These are phyloP conservation scores for Malachius bipustulatus DNA, from an alignment of 2,888 invertebrate genomes.

Conservation along the genomic window DNA sequence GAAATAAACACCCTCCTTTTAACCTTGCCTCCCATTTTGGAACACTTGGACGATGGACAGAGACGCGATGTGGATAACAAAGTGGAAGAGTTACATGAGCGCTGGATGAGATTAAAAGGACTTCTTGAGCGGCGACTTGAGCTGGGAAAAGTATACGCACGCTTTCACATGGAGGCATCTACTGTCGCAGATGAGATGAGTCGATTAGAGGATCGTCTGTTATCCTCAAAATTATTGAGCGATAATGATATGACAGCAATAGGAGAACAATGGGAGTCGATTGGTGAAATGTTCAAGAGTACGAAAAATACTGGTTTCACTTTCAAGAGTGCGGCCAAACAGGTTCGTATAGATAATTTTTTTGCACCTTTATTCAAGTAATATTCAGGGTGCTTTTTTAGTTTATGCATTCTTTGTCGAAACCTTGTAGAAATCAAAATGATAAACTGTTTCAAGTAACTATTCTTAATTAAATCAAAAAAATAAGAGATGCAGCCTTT, in stretches of 20 bases:
- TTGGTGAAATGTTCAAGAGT: constrained; percentile 51
- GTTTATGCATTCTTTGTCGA: no score
- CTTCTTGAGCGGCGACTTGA: constrained; percentile 51
- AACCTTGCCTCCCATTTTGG: constrained; percentile 49
- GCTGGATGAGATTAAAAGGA: constrained; percentile 51
- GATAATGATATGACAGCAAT: constrained; percentile 40
- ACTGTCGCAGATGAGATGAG: constrained; percentile 54
- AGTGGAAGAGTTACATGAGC: constrained; percentile 48
- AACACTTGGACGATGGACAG: constrained; percentile 53
- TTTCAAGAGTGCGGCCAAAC: constrained; percentile 49
- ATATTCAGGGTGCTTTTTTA: no score
- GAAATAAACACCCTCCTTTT: constrained; percentile 54
- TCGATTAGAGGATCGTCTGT: constrained; percentile 48
- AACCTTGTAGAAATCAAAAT: no score
- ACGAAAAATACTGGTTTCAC: constrained; percentile 54
- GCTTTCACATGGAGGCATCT: constrained; percentile 59
- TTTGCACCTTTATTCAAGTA: no score
- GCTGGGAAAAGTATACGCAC: constrained; percentile 53
- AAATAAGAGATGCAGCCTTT: no score
- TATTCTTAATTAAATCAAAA: no score
- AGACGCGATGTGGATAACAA: constrained; percentile 49
- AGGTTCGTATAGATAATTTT: constrained; percentile 37
- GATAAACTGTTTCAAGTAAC: no score
- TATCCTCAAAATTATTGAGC: constrained; percentile 38
- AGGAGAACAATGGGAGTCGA: constrained; percentile 54